Base-by-base conservation (phyloP, 2,113 vertebrate species). In the Benitochromis conjunctus region DNA sequence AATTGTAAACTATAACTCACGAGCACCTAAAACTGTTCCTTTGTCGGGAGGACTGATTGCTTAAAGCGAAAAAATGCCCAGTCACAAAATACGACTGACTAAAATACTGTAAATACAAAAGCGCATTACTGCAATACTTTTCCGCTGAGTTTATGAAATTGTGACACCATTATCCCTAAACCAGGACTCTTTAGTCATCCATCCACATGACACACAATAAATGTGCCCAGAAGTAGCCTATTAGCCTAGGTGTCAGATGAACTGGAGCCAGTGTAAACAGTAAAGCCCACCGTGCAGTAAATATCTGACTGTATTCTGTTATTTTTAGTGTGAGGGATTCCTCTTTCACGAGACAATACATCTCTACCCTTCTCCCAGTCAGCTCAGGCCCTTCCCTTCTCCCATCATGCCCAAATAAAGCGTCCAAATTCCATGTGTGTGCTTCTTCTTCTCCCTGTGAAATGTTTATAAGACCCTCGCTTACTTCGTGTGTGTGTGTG, bases 351-450 rank as follows among this genome's bases (percentile, higher is more conserved):
- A 84, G 85, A 90, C 89, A 85, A 83, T 56, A 87, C 84, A 74
- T 90, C 85, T 88, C 7, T 11, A 26, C 82, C 84, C 41, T 78
- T 78, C 69, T 71, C 88, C 54, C 85, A 16, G 84, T 43, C 88
- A 6, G 58, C 80, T 64, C 2, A 31, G 81, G 79, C 88, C 82
- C 85, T 78, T 74, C 88, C 88, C 86, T 82, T 82, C 91, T 92
- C 94, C 88, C 91, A 91, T 82, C 91, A 96, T 97, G 96, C 95
- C 97, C 97, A 97, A 96, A 97, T 97, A 97, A 97, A 97, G 97
- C 81, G 92, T 95, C 94, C 82, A 43, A 94, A 96, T 96, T 96
- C 95, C 94, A 94, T 62, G 76, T 43, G 77, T 89, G 95, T 94
- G 91, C 92, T 93, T 90, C 92, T 93, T 93, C 92, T 93, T 94